Evolutionary conservation across 2,797 vertebrate species (phyloP).

Genomic region (Rhincodon typus): DNA sequence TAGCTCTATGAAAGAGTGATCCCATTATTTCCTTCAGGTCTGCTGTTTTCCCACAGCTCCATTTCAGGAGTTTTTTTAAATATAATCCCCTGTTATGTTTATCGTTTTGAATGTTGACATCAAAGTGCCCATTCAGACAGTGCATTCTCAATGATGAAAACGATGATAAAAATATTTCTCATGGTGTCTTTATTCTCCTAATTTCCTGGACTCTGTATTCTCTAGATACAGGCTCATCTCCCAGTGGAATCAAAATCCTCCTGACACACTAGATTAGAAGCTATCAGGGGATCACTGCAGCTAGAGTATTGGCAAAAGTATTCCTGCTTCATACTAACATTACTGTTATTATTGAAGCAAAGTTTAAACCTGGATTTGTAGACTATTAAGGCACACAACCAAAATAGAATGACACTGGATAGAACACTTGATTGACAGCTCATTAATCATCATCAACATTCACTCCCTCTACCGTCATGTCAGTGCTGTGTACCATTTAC

Average conservation of each 20-base stretch:
- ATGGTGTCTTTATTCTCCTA: background rate
- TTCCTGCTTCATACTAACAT: background rate
- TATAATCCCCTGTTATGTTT: no score
- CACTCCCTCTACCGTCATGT: background rate
- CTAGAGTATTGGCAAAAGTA: background rate
- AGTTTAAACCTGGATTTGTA: background rate
- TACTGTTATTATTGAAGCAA: background rate
- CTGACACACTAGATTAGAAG: background rate
- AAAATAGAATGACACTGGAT: background rate
- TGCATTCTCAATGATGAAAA: background rate
- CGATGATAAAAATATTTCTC: background rate
- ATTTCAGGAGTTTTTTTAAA: background rate
- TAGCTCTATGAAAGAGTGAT: background rate
- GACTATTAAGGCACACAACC: no score
- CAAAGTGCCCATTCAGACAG: background rate
- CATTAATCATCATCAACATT: background rate
- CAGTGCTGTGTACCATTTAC: background rate
- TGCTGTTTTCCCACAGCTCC: background rate
- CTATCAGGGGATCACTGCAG: background rate
- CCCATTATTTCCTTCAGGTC: background rate
- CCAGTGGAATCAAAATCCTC: background rate
- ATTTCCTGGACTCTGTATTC: background rate
- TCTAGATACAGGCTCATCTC: background rate
- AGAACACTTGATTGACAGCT: background rate
- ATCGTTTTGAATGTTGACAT: no score